A percentile compares a stretch with the other conserved stretches of the same genome.
Evolutionary conservation across 1,140 invertebrate genomes (phyloP).

Genomic region (Lordiphosa collinella): DNA sequence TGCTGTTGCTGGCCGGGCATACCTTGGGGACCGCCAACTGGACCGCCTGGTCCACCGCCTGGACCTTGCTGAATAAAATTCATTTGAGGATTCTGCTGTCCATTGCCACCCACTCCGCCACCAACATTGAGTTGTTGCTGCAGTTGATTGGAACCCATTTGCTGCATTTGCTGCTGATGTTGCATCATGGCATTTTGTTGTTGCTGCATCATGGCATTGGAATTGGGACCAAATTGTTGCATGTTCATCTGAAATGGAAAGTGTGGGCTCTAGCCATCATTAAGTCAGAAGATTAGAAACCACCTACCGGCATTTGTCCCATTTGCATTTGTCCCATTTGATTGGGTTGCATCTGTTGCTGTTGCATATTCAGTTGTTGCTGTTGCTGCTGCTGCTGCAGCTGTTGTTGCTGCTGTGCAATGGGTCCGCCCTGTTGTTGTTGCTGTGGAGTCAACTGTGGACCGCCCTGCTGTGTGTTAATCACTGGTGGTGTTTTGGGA

Average conservation of each 20-base stretch:
- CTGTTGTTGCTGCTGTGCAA: constrained; percentile 82
- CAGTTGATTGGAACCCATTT: constrained; percentile 62
- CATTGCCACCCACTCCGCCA: constrained; percentile 36
- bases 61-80: constrained; percentile 67
- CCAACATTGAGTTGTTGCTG: constrained; percentile 64
- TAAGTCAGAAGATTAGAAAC: too few relatives aligned
- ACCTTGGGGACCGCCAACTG: constrained; percentile 46
- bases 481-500: constrained; percentile 79
- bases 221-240: constrained; percentile 70
- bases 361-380: constrained; percentile 63
- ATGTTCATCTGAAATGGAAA: constrained; percentile 51
- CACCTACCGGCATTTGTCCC: constrained; percentile 67
- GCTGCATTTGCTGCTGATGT: constrained; percentile 65
- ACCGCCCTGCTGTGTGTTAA: constrained; percentile 82
- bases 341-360: constrained; percentile 61
- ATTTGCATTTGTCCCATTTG: constrained; percentile 75
- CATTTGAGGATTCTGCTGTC: constrained; percentile 68
- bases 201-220: constrained; percentile 68
- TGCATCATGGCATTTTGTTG: constrained; percentile 59
- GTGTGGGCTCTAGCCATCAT: neutral
- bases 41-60: constrained; percentile 39
- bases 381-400: constrained; percentile 75
- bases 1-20: constrained; percentile 55
- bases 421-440: constrained; percentile 46
- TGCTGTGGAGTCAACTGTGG: constrained; percentile 80